Conservation (phyloP, 2,113 vertebrate species). For the Lamprologus lemairii region DNA sequence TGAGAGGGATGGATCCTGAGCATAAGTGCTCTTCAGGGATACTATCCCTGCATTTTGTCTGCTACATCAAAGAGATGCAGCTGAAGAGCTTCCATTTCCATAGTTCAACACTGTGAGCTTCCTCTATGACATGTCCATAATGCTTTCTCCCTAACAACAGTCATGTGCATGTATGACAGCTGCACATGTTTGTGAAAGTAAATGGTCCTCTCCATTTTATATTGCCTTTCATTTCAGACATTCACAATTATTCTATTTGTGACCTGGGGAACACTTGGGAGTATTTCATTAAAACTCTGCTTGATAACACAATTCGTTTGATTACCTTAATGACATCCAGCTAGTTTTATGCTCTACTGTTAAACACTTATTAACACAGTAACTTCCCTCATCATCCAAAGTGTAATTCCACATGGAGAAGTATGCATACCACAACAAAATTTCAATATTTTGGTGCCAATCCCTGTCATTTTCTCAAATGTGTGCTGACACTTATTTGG, state of each 20-base stretch:
- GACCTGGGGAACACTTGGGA: neutral
- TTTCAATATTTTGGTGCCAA: conserved; percentile 23
- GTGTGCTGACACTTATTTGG: conserved; percentile 28
- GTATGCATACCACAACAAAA: neutral
- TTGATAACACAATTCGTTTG: conserved; percentile 20
- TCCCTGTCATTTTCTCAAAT: conserved; percentile 34
- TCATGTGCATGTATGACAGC: neutral
- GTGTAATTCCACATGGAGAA: conserved; percentile 14
- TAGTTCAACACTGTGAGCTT: conserved; percentile 3
- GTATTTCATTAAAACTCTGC: conserved; percentile 39
- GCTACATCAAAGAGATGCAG: conserved; percentile 37
- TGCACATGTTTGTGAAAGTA: neutral
- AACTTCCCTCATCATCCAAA: conserved; percentile 18
- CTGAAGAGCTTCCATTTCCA: conserved; percentile 38
- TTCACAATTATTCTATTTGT: neutral
- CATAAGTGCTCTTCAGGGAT: conserved; percentile 50
- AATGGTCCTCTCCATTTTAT: neutral
- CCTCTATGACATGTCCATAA: neutral
- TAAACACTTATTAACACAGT: neutral
- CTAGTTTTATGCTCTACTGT: conserved; percentile 10
- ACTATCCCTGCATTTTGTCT: conserved; percentile 39
- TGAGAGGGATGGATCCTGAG: neutral
- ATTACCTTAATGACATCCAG: conserved; percentile 47
- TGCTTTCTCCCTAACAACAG: neutral
- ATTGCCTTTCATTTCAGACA: neutral